Conservation (phyloP, 92 coral and sea anemone genomes). For the Siderastrea siderea region DNA sequence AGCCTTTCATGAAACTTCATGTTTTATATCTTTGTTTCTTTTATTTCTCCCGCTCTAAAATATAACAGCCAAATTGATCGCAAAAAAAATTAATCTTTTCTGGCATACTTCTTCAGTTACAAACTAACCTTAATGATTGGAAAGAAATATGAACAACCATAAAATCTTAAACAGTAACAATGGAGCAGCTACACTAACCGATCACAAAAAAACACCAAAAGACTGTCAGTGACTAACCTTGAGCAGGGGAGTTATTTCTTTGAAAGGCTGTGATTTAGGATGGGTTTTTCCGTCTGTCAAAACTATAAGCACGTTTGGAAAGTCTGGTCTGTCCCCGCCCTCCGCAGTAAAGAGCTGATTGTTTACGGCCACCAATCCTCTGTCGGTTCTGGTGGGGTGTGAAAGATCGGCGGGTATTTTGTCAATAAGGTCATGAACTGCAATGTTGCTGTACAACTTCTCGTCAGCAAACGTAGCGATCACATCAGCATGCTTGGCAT, state of each 20-base stretch:
- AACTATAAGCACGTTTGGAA: constrained; percentile 6
- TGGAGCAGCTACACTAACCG: too few species aligned
- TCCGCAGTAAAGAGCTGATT: not conserved
- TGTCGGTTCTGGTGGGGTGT: not conserved
- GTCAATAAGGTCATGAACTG: not conserved
- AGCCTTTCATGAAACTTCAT: too few species aligned
- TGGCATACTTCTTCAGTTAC: too few species aligned
- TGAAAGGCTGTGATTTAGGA: not conserved
- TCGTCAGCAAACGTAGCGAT: not conserved
- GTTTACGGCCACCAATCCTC: not conserved
- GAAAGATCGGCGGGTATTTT: not conserved
- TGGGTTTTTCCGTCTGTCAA: constrained; percentile 31
- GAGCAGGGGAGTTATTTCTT: not conserved
- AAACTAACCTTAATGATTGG: too few species aligned
- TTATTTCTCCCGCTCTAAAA: too few species aligned
- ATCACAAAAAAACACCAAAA: too few species aligned
- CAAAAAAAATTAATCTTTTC: too few species aligned
- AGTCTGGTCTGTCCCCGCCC: constrained; percentile 33
- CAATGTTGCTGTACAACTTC: not conserved
- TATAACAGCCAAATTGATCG: too few species aligned
- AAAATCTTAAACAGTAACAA: too few species aligned
- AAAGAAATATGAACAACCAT: too few species aligned
- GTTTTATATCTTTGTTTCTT: too few species aligned
- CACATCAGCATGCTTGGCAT: not conserved
- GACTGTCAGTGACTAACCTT: not conserved